A percentile compares a stretch with the other conserved stretches of the same genome.
Evolutionary conservation across 1,140 invertebrate genomes (phyloP).

Genomic region (Danaus plexippus): DNA sequence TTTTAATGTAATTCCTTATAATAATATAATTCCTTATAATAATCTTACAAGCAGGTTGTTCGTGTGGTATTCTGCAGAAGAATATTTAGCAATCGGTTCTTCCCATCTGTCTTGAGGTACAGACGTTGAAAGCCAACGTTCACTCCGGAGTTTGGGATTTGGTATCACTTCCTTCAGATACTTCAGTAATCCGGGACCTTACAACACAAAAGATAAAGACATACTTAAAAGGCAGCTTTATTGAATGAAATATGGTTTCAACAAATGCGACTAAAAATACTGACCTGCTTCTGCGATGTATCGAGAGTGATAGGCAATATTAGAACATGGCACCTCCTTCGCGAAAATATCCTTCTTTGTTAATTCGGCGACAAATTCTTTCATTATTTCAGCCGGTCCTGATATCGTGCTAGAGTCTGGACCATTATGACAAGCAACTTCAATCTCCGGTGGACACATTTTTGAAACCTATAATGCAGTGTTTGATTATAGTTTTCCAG

Average conservation of each 20-base stretch:
- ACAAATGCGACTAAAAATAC: background rate
- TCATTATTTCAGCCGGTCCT: conserved; percentile 77
- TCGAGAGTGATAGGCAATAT: conserved; percentile 84
- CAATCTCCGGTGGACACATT: conserved; percentile 75
- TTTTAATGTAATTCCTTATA: background rate
- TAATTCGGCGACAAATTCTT: conserved; percentile 74
- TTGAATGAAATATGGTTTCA: conserved; percentile 28
- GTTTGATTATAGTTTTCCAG: background rate
- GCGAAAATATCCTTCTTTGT: conserved; percentile 81
- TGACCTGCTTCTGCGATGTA: conserved; percentile 74
- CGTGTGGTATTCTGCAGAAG: conserved; percentile 91
- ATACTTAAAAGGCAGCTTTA: conserved; percentile 67
- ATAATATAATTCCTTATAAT: background rate
- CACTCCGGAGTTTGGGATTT: conserved; percentile 77
- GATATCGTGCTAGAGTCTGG: conserved; percentile 83
- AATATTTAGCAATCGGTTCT: conserved; percentile 75
- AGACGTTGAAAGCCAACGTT: conserved; percentile 89
- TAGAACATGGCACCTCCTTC: conserved; percentile 78
- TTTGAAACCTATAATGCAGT: conserved; percentile 51
- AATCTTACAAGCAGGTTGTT: conserved; percentile 82
- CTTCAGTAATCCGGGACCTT: conserved; percentile 75
- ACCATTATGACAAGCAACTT: conserved; percentile 84
- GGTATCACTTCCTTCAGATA: conserved; percentile 80
- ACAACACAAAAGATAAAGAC: conserved; percentile 21
- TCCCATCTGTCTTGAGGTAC: conserved; percentile 82